phyloP scores from a whole-genome alignment of 2,113 vertebrate genomes.

The Corvus cornix region DNA sequence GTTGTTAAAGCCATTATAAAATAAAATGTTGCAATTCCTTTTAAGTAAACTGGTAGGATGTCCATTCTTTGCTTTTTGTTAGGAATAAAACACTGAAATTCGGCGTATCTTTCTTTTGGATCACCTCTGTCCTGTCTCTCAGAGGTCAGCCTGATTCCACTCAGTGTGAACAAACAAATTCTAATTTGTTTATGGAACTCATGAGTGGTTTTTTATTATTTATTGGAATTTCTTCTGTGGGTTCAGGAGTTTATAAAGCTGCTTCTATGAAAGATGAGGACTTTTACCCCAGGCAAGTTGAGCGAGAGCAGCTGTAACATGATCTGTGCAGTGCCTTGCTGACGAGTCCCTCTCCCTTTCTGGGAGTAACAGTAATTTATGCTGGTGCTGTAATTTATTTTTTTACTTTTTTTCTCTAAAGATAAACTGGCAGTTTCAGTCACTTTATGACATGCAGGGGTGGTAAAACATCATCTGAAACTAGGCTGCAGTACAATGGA shows the following conservation, averaged over 20 bases:
- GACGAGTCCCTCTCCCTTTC: not conserved
- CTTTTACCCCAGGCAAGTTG: not conserved
- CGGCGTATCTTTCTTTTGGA: not conserved
- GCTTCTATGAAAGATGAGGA: slow-evolving; percentile 19
- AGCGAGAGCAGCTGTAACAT: not conserved
- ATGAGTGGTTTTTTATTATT: not conserved
- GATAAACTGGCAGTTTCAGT: slow-evolving; percentile 21
- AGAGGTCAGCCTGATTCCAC: not conserved
- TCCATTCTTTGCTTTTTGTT: not conserved
- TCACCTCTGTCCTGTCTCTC: not conserved
- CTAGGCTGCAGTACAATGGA: not conserved
- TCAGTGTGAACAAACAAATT: not conserved
- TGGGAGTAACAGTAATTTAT: slow-evolving; percentile 20
- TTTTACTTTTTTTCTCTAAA: slow-evolving; percentile 8
- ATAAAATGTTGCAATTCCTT: not conserved
- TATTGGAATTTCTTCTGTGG: not conserved
- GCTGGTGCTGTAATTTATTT: slow-evolving; percentile 21
- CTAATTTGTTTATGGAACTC: slow-evolving; percentile 38
- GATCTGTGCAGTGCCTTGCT: not conserved
- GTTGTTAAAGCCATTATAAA: not conserved
- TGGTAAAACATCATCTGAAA: slow-evolving; percentile 20
- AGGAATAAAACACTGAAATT: not conserved
- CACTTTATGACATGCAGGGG: not conserved
- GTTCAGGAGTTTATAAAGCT: slow-evolving; percentile 14
- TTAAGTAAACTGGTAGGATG: not conserved